Conservation (phyloP, 2,888 invertebrate genomes). For the Rhamnusium bicolor region DNA sequence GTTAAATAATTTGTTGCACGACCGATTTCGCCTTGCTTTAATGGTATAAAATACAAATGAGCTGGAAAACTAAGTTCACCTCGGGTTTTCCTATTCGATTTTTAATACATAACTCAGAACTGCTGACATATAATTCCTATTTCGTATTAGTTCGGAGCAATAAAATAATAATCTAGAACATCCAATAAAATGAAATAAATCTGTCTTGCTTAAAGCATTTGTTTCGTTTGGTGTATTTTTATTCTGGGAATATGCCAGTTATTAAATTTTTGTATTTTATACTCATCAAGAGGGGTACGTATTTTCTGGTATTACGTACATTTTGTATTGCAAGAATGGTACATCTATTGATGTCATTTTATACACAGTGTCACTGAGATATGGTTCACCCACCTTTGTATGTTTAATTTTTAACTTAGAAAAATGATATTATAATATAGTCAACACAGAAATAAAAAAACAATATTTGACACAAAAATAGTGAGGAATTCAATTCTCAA, state of each 20-base stretch:
- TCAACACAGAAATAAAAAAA: too few relatives aligned
- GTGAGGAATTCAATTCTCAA: too few relatives aligned
- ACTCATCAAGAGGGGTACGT: not conserved
- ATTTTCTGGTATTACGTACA: too few relatives aligned
- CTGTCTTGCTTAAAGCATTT: slow-evolving; percentile 28
- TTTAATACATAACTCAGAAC: slow-evolving; percentile 36
- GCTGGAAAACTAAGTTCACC: slow-evolving; percentile 36
- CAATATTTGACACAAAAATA: too few relatives aligned
- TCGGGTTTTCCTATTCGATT: not conserved
- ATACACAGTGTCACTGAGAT: too few relatives aligned
- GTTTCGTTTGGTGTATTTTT: slow-evolving; percentile 20
- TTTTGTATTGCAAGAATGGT: too few relatives aligned
- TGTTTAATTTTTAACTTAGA: too few relatives aligned
- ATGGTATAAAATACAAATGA: slow-evolving; percentile 42
- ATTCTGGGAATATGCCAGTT: slow-evolving; percentile 38
- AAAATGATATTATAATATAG: too few relatives aligned
- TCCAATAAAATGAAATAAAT: slow-evolving; percentile 45
- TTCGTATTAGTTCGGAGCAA: slow-evolving; percentile 39
- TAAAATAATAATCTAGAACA: slow-evolving; percentile 45
- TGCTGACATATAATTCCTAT: slow-evolving; percentile 36
- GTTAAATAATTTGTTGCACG: slow-evolving; percentile 37
- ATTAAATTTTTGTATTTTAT: slow-evolving; percentile 7
- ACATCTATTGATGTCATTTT: not conserved
- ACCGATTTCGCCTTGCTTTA: slow-evolving; percentile 29
- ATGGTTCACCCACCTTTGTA: too few relatives aligned